These are phyloP conservation scores for Crambe crambe DNA, from an alignment of 37 sponge, comb jelly and placozoan genomes.

Conservation along the genomic window DNA sequence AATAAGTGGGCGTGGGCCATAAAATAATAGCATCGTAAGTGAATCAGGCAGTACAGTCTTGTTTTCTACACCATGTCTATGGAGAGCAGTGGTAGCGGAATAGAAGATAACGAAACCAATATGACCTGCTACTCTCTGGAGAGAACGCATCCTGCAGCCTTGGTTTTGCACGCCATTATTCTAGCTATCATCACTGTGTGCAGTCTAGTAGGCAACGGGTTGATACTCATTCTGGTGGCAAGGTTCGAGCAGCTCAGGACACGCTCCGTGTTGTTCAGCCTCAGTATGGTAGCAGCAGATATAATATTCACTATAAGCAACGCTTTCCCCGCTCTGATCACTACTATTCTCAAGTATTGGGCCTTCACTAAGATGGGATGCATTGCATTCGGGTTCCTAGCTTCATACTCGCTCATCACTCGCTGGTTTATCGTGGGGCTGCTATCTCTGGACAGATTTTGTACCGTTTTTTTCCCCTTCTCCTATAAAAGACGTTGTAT, in stretches of 20 bases:
- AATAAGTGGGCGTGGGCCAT: no score
- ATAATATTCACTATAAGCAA: not conserved
- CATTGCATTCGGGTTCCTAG: slow-evolving; percentile 20
- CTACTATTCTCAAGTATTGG: slow-evolving; percentile 4
- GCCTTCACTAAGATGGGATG: slow-evolving; percentile 12
- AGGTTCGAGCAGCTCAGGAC: slow-evolving; percentile 18
- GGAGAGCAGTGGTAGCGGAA: not conserved
- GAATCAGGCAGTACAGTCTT: no score
- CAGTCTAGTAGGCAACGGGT: slow-evolving; percentile 13
- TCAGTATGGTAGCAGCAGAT: slow-evolving; percentile 22
- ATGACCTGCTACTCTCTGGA: slow-evolving; percentile 16
- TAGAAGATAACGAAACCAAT: no score
- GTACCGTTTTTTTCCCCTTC: slow-evolving; percentile 29
- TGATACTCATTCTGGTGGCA: slow-evolving; percentile 23
- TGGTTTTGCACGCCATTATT: not conserved
- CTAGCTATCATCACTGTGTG: not conserved
- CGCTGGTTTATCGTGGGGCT: slow-evolving; percentile 35
- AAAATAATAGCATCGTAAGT: no score
- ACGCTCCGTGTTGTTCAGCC: slow-evolving; percentile 21
- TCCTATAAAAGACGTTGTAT: slow-evolving; percentile 21
- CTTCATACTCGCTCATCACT: slow-evolving; percentile 12
- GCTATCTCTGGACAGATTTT: slow-evolving; percentile 35
- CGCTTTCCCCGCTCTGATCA: slow-evolving; percentile 20
- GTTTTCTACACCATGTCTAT: no score
- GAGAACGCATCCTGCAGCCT: not conserved